A percentile compares a stretch with the other conserved stretches of the same genome.
Evolutionary conservation across 2,888 invertebrate genomes (phyloP).

Genomic region (Endomychus coccineus): DNA sequence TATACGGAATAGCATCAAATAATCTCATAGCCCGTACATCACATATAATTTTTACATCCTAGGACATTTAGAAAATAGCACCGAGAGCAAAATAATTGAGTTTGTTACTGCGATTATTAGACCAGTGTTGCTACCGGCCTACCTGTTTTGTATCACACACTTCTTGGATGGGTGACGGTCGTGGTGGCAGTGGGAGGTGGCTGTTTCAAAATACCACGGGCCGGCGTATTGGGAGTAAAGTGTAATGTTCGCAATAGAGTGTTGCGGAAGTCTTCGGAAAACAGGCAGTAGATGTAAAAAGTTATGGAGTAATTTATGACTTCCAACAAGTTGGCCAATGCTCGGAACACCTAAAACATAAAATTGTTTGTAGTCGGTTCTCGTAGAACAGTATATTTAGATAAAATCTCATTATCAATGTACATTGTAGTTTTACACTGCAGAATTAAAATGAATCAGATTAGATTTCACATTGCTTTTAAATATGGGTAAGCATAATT

Average conservation of each 20-base stretch:
- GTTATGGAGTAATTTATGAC: constrained; percentile 70
- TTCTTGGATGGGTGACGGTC: constrained; percentile 37
- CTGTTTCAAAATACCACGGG: constrained; percentile 33
- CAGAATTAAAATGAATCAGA: too few relatives aligned
- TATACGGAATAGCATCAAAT: too few relatives aligned
- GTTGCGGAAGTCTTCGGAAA: constrained; percentile 68
- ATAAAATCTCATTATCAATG: too few relatives aligned
- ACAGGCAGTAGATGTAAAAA: constrained; percentile 71
- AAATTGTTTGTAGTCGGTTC: not conserved
- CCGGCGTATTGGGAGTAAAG: constrained; percentile 46
- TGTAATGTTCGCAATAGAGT: constrained; percentile 58
- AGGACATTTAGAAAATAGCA: too few relatives aligned
- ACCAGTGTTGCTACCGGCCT: constrained; percentile 28
- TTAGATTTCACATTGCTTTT: too few relatives aligned
- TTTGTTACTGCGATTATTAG: constrained; percentile 14
- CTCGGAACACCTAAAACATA: constrained; percentile 54
- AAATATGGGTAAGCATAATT: too few relatives aligned
- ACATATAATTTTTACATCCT: not conserved
- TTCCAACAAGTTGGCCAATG: constrained; percentile 65
- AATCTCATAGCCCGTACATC: too few relatives aligned
- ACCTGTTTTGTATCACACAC: constrained; percentile 40
- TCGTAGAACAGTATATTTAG: too few relatives aligned
- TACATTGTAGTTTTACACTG: too few relatives aligned
- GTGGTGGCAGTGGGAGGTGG: constrained; percentile 40
- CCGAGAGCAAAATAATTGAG: constrained; percentile 4